Percentiles rank a stretch among this genome's conserved stretches.
Evolutionary conservation across 1,140 invertebrate genomes (phyloP).

Genomic region (Drosophila arizonae): DNA sequence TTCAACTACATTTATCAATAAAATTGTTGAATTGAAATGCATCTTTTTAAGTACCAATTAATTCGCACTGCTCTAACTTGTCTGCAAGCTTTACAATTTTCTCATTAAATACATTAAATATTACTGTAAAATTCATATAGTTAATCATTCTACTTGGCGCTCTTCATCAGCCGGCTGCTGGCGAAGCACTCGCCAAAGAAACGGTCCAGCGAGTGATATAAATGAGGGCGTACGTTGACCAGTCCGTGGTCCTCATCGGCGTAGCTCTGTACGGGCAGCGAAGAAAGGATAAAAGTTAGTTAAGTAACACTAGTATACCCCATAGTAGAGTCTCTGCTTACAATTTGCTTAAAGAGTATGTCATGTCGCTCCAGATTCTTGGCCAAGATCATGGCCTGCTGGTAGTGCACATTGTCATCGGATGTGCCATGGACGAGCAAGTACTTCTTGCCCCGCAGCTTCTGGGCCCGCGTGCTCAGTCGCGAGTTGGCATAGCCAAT

Average conservation of each 20-base stretch:
- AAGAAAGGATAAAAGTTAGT: background rate
- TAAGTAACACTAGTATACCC: background rate
- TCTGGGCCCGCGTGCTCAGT: slow-evolving; percentile 88
- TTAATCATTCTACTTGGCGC: slow-evolving; percentile 59
- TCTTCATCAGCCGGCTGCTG: slow-evolving; percentile 69
- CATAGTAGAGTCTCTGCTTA: slow-evolving; percentile 81
- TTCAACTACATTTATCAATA: slow-evolving; percentile 38
- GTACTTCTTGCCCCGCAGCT: slow-evolving; percentile 89
- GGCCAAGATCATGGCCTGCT: slow-evolving; percentile 95
- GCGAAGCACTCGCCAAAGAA: slow-evolving; percentile 91
- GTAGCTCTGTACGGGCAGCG: slow-evolving; percentile 89
- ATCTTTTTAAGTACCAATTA: slow-evolving; percentile 71
- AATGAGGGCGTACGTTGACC: slow-evolving; percentile 89
- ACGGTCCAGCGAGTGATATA: slow-evolving; percentile 94
- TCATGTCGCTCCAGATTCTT: slow-evolving; percentile 92
- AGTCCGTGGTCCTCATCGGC: slow-evolving; percentile 96
- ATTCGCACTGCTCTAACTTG: slow-evolving; percentile 26
- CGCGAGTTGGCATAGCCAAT: slow-evolving; percentile 90
- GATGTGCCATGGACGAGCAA: slow-evolving; percentile 95
- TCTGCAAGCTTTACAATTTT: slow-evolving; percentile 35
- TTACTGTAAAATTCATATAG: slow-evolving; percentile 12
- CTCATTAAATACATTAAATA: slow-evolving; percentile 27
- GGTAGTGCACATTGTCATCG: slow-evolving; percentile 98
- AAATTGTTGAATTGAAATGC: slow-evolving; percentile 47
- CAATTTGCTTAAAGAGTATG: slow-evolving; percentile 95